Evolutionary conservation across 2,888 invertebrate genomes (phyloP).

Genomic region (Sthenelais limicola): DNA sequence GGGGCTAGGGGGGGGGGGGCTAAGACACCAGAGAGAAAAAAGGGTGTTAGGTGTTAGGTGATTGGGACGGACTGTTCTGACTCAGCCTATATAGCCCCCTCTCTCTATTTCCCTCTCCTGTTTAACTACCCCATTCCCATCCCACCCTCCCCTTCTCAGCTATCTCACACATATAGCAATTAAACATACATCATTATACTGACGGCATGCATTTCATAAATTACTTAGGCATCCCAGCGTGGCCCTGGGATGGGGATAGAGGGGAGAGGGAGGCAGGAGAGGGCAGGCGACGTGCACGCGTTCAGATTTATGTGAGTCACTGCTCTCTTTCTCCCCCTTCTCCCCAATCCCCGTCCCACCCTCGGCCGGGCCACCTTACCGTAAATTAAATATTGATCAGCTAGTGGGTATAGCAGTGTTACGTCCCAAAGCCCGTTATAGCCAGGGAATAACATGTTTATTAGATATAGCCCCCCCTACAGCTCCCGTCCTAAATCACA

Average conservation of each 20-base stretch:
- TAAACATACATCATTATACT: constrained; percentile 28
- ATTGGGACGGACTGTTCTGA: too few relatives aligned
- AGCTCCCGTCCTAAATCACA: too few relatives aligned
- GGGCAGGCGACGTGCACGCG: not conserved
- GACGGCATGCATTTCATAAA: constrained; percentile 32
- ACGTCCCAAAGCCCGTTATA: constrained; percentile 3
- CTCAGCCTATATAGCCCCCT: too few relatives aligned
- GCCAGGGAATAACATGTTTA: constrained; percentile 32
- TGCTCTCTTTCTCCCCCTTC: too few relatives aligned
- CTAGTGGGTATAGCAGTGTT: constrained; percentile 24
- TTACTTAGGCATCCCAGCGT: constrained; percentile 26
- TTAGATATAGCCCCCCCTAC: constrained; percentile 37
- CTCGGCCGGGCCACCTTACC: constrained; percentile 14
- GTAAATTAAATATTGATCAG: constrained; percentile 37
- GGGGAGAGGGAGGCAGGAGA: constrained; percentile 5
- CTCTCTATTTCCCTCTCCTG: not conserved
- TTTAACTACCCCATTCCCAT: not conserved
- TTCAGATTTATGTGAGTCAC: constrained; percentile 27
- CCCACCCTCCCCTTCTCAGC: not conserved
- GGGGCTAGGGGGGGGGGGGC: too few relatives aligned
- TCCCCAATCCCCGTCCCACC: too few relatives aligned
- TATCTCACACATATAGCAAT: constrained; percentile 25
- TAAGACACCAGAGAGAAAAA: too few relatives aligned
- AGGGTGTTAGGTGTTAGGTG: too few relatives aligned
- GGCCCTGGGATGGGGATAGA: not conserved